Evolutionary conservation across 2,888 invertebrate genomes (phyloP).

Genomic region (Odontothrips loti): DNA sequence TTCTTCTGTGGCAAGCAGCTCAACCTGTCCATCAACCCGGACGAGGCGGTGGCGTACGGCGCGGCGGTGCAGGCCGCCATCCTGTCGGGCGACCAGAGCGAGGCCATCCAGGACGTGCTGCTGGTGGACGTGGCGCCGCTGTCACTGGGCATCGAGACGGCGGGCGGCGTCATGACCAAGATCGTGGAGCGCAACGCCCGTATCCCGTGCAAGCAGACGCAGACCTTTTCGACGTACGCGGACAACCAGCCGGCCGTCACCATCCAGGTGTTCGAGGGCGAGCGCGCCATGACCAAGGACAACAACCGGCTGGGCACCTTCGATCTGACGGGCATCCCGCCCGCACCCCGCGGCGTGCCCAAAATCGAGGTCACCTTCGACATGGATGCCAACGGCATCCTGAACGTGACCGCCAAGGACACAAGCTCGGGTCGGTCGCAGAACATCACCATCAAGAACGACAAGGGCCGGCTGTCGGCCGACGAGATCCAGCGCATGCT

Average conservation of each 20-base stretch:
- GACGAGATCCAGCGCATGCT: no score
- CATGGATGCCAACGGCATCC: no score
- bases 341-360: conserved; percentile 42
- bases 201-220: conserved; percentile 43
- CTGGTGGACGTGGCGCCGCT: conserved; percentile 48
- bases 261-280: conserved; percentile 47
- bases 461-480: no score
- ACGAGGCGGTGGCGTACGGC: conserved; percentile 74
- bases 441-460: no score
- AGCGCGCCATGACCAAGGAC: conserved; percentile 50
- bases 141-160: conserved; percentile 48
- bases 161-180: conserved; percentile 44
- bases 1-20: conserved; percentile 46
- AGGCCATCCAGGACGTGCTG: conserved; percentile 48
- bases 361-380: conserved; percentile 43
- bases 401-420: no score
- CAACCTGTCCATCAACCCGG: conserved; percentile 79
- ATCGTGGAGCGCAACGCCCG: conserved; percentile 48
- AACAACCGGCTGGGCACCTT: conserved; percentile 45
- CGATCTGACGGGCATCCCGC: conserved; percentile 44
- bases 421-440: no score
- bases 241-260: conserved; percentile 53
- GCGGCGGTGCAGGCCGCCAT: conserved; percentile 91
- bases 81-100: conserved; percentile 50
- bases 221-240: conserved; percentile 52